These are phyloP conservation scores for Gymnogyps californianus DNA, from an alignment of 2,113 vertebrate species.

Conservation along the genomic window DNA sequence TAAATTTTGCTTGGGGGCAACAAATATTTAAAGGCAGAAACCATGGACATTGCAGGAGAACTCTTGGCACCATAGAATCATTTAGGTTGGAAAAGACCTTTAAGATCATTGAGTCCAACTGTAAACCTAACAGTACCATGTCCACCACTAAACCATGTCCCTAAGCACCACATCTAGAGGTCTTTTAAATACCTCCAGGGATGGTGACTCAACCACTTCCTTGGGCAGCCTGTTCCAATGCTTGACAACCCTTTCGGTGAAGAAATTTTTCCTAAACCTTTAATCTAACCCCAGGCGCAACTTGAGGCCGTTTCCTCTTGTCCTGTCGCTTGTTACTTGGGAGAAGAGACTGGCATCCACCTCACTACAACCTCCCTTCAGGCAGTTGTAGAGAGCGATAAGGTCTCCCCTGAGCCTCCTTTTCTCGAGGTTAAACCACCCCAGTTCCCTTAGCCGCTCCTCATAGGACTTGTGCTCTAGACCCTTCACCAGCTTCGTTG, in stretches of 20 bases:
- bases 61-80: not conserved
- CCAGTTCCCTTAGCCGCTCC: fast-evolving
- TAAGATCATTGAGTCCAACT: not conserved
- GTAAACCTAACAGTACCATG: not conserved
- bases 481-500: fast-evolving
- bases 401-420: not conserved
- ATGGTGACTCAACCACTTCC: not conserved
- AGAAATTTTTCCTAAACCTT: not conserved
- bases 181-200: not conserved
- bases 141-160: not conserved
- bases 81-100: not conserved
- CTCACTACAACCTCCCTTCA: not conserved
- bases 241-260: fast-evolving
- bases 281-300: not conserved
- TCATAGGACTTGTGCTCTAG: fast-evolving
- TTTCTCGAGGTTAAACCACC: not conserved
- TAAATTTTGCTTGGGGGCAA: not conserved
- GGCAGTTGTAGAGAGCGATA: fast-evolving
- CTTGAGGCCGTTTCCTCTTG: not conserved
- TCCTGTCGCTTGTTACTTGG: not conserved
- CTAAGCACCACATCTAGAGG: fast-evolving
- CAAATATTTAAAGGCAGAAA: not conserved
- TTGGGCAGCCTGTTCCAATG: not conserved
- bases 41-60: not conserved
- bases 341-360: not conserved